These are phyloP conservation scores for Ciconia stormi DNA, from an alignment of 2,113 vertebrate genomes.

Conservation along the genomic window DNA sequence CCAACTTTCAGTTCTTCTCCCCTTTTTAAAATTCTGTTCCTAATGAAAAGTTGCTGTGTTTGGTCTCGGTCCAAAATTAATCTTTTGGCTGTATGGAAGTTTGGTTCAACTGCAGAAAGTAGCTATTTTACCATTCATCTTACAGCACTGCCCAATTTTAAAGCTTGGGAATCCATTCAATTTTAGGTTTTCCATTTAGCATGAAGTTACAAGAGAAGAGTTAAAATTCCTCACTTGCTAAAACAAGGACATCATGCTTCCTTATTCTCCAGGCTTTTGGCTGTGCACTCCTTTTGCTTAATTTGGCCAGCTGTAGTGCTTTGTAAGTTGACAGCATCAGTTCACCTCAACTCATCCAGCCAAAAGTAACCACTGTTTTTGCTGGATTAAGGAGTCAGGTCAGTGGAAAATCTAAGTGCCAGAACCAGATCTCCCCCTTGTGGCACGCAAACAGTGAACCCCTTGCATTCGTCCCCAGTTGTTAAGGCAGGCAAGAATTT, in stretches of 20 bases:
- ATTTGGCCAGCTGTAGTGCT: background rate
- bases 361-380: background rate
- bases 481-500: background rate
- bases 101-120: background rate
- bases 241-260: rapidly evolving
- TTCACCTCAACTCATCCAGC: background rate
- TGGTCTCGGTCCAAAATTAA: background rate
- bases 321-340: background rate
- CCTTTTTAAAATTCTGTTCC: background rate
- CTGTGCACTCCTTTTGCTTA: background rate
- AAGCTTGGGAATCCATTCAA: background rate
- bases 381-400: background rate
- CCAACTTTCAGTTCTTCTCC: background rate
- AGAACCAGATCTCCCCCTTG: background rate
- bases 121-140: background rate
- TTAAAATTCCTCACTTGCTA: background rate
- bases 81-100: background rate
- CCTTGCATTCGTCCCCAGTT: background rate
- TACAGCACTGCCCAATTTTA: background rate
- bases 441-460: background rate
- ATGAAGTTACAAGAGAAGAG: background rate
- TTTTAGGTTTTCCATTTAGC: background rate
- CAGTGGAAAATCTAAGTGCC: background rate
- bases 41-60: background rate
- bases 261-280: background rate